phyloP scores from a whole-genome alignment of 2,888 invertebrate genomes.

The Malthinus seriepunctatus region DNA sequence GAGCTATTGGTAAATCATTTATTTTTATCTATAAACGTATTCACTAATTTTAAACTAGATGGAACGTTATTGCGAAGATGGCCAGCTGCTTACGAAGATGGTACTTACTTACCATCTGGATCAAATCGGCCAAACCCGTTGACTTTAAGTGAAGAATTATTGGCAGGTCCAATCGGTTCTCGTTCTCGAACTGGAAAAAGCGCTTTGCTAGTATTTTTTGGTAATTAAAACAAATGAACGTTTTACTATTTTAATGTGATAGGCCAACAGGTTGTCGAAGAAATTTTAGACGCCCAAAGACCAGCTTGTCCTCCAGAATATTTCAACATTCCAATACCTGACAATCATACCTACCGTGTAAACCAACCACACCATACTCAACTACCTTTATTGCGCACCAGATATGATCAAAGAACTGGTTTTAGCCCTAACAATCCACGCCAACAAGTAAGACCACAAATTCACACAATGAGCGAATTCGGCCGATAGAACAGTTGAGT shows the following conservation, averaged over 20 bases:
- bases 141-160: constrained; percentile 55
- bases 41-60: constrained; percentile 46
- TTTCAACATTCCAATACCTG: constrained; percentile 60
- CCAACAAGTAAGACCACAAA: constrained; percentile 63
- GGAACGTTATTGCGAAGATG: constrained; percentile 58
- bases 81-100: constrained; percentile 61
- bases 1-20: constrained; percentile 48
- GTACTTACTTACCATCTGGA: constrained; percentile 59
- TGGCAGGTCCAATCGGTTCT: constrained; percentile 52
- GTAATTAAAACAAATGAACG: constrained; percentile 42
- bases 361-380: constrained; percentile 44
- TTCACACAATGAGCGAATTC: no score
- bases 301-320: constrained; percentile 66
- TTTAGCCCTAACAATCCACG: constrained; percentile 63
- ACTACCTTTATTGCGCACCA: constrained; percentile 60
- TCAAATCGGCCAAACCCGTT: constrained; percentile 59
- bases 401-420: constrained; percentile 60
- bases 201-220: constrained; percentile 63
- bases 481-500: no score
- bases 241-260: background rate
- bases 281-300: constrained; percentile 63
- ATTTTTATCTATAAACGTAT: background rate
- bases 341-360: constrained; percentile 49
- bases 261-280: constrained; percentile 67
- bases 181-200: constrained; percentile 58